Conservation (phyloP, 2,888 invertebrate species). For the Onchidella celtica region DNA sequence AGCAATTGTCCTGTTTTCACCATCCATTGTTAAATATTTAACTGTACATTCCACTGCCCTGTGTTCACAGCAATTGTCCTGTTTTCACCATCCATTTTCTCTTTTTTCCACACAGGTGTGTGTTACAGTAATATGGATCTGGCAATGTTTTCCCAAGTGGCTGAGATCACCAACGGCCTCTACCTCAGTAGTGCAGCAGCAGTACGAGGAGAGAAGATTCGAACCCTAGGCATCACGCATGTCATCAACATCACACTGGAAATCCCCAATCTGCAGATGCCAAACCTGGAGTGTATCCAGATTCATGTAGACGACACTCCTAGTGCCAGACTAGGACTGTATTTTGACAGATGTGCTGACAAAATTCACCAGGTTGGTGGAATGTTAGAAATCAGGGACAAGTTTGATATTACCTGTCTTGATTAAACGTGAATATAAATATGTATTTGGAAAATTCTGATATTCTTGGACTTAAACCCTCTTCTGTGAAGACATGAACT, state of each 20-base stretch:
- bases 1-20: no score
- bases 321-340: slow-evolving; percentile 86
- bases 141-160: slow-evolving; percentile 77
- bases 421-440: no score
- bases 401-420: no score
- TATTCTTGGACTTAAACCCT: no score
- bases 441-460: no score
- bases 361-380: slow-evolving; percentile 85
- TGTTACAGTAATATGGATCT: slow-evolving; percentile 60
- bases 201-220: slow-evolving; percentile 86
- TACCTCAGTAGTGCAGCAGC: slow-evolving; percentile 91
- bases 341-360: slow-evolving; percentile 88
- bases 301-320: slow-evolving; percentile 89
- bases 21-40: no score
- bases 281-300: slow-evolving; percentile 84
- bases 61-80: no score
- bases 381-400: no score
- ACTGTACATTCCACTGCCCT: no score
- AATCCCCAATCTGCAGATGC: slow-evolving; percentile 83
- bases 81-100: no score
- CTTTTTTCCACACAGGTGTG: slow-evolving; percentile 36
- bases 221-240: slow-evolving; percentile 86
- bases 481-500: no score
- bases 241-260: slow-evolving; percentile 92
- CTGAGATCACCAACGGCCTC: slow-evolving; percentile 87